These are phyloP conservation scores for Lamprotornis superbus DNA, from an alignment of 2,113 vertebrate species.

Conservation along the genomic window DNA sequence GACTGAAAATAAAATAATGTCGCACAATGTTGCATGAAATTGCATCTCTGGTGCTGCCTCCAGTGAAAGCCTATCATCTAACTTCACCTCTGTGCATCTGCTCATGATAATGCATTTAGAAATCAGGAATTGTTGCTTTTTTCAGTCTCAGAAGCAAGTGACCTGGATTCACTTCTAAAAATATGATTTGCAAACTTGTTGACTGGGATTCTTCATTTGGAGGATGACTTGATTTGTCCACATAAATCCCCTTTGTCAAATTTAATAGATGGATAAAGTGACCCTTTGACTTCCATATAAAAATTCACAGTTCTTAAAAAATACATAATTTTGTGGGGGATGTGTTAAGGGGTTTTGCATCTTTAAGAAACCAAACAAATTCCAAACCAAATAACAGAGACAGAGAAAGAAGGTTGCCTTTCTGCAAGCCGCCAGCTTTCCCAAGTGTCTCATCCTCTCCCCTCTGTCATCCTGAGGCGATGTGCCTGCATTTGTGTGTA, in stretches of 20 bases:
- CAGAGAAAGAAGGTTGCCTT: conserved; percentile 27
- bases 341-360: not conserved
- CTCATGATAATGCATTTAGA: conserved; percentile 39
- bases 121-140: not conserved
- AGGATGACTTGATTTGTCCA: not conserved
- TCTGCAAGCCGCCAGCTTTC: conserved; percentile 47
- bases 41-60: conserved; percentile 4
- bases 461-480: conserved; percentile 73
- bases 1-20: conserved; percentile 48
- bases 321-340: fast-evolving
- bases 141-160: not conserved
- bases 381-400: not conserved
- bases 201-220: not conserved
- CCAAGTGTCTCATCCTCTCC: conserved; percentile 64
- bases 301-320: not conserved
- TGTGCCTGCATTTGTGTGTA: conserved; percentile 83
- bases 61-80: conserved; percentile 27
- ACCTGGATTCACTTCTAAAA: not conserved
- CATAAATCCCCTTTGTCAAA: not conserved
- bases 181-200: conserved; percentile 1
- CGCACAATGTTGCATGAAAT: conserved; percentile 41
- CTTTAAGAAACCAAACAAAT: conserved; percentile 53
- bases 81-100: conserved; percentile 26
- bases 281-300: not conserved
- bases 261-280: not conserved